A percentile compares a stretch with the other conserved stretches of the same genome.
phyloP scores from a whole-genome alignment of 2,113 vertebrate genomes.

The Podarcis raffonei region DNA sequence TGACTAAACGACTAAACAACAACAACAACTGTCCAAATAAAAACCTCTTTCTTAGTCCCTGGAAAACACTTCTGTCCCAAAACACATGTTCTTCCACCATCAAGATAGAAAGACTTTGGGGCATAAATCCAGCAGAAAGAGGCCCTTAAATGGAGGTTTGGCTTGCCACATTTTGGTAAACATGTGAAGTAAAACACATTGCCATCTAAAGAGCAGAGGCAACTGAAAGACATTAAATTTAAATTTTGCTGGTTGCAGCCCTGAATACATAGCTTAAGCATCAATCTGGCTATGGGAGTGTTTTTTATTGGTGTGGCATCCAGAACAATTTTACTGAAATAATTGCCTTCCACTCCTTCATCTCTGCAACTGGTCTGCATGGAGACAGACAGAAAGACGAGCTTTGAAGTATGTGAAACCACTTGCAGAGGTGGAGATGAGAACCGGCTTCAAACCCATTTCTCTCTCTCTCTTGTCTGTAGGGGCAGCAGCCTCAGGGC shows the following conservation, averaged over 20 bases:
- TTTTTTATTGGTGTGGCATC: not conserved
- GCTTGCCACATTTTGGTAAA: too few species aligned
- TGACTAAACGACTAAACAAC: too few species aligned
- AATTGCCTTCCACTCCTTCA: not conserved
- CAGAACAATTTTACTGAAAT: not conserved
- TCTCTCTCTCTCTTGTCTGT: not conserved
- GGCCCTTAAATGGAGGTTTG: too few species aligned
- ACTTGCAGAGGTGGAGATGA: not conserved
- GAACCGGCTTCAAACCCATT: constrained; percentile 7
- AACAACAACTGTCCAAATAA: too few species aligned
- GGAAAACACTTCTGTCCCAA: too few species aligned
- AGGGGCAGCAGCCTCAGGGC: not conserved
- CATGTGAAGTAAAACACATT: too few species aligned
- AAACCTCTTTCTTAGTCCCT: too few species aligned
- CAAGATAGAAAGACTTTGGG: too few species aligned
- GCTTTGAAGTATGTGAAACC: not conserved
- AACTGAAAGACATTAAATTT: not conserved
- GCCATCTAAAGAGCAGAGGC: too few species aligned
- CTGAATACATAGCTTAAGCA: not conserved
- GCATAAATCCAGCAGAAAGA: too few species aligned
- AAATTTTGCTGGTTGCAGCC: not conserved
- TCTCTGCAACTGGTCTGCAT: not conserved
- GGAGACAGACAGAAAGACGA: not conserved
- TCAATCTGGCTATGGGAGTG: not conserved
- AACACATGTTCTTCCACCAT: too few species aligned